Percentiles rank a stretch among this genome's conserved stretches.
Evolutionary conservation across 2,113 vertebrate genomes (phyloP).

Genomic region (Tylochromis polylepis): DNA sequence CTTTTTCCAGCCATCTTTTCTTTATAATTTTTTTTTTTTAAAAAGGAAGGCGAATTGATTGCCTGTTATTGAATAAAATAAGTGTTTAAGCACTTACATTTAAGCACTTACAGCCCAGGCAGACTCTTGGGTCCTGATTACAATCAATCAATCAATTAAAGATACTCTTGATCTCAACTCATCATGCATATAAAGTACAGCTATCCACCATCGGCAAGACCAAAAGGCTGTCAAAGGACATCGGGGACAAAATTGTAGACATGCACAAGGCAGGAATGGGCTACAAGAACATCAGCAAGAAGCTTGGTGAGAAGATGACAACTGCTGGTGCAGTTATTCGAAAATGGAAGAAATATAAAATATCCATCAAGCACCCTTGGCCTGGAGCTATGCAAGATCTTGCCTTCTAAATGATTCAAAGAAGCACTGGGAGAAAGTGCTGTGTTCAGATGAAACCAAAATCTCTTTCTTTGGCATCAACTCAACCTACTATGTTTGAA

Average conservation of each 20-base stretch:
- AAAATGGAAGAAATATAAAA: not conserved
- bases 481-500: not conserved
- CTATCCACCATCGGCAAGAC: not conserved
- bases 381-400: not conserved
- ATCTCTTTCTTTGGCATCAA: not conserved
- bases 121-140: too few relatives aligned
- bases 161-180: not conserved
- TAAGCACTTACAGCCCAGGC: not conserved
- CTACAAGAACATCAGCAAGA: not conserved
- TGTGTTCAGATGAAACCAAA: not conserved
- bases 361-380: not conserved
- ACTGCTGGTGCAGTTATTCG: too few relatives aligned
- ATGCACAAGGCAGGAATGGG: not conserved
- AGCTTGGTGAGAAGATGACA: too few relatives aligned
- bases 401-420: not conserved
- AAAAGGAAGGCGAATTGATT: not conserved
- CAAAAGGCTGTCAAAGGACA: not conserved
- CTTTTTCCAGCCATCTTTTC: not conserved
- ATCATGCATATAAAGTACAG: not conserved
- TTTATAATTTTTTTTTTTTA: not conserved
- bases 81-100: not conserved
- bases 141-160: too few relatives aligned
- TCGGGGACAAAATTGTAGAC: not conserved
- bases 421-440: not conserved
- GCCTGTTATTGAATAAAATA: not conserved